Evolutionary conservation across 2,797 vertebrate species (phyloP).

Genomic region (Bryconaethiops microstoma): DNA sequence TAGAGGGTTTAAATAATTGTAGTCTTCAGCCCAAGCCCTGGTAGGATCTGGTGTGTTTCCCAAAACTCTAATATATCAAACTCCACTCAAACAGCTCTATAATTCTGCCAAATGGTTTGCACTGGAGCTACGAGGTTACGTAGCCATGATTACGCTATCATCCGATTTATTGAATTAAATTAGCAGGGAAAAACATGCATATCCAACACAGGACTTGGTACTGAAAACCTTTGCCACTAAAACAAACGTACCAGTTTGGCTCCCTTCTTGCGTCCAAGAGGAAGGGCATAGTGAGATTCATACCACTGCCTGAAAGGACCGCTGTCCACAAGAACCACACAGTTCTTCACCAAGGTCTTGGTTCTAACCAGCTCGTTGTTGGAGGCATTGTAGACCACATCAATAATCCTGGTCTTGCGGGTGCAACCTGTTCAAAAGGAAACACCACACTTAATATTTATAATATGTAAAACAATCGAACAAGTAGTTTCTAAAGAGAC

Average conservation of each 20-base stretch:
- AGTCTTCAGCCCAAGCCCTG: neutral
- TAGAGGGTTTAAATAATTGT: no score
- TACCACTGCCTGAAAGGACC: slow-evolving; percentile 98
- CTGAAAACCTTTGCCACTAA: neutral
- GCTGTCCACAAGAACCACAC: slow-evolving; percentile 92
- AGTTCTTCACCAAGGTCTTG: slow-evolving; percentile 99
- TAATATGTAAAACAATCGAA: neutral
- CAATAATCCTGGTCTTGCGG: slow-evolving; percentile 96
- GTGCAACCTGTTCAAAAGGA: slow-evolving; percentile 84
- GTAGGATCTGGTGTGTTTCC: neutral
- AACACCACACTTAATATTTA: neutral
- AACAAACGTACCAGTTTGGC: slow-evolving; percentile 89
- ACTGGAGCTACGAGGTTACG: no score
- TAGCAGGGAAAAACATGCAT: neutral
- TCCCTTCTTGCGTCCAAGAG: slow-evolving; percentile 97
- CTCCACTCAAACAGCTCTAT: neutral
- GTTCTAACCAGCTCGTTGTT: slow-evolving; percentile 98
- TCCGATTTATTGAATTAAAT: neutral
- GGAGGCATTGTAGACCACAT: slow-evolving; percentile 97
- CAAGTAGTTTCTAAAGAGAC: neutral
- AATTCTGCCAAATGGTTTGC: neutral
- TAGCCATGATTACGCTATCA: no score
- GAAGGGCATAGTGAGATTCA: slow-evolving; percentile 93
- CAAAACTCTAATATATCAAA: neutral
- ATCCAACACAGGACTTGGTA: neutral